These are phyloP conservation scores for Venturia canescens DNA, from an alignment of 1,140 invertebrate genomes.

Conservation along the genomic window DNA sequence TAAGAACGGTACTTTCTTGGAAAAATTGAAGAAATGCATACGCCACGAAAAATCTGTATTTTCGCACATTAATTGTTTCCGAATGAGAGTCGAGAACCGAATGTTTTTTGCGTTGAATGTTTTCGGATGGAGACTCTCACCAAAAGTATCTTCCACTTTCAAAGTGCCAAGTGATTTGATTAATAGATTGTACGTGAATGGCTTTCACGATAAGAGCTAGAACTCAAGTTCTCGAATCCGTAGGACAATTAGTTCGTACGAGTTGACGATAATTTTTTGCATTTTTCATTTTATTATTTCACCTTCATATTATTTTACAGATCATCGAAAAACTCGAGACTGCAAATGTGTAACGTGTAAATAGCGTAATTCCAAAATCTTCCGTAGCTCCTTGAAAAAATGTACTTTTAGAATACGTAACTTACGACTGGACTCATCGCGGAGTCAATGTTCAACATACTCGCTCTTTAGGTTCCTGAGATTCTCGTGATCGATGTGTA, in stretches of 20 bases:
- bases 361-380: slow-evolving; percentile 47
- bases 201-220: neutral
- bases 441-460: slow-evolving; percentile 40
- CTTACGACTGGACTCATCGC: slow-evolving; percentile 25
- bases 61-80: too few relatives aligned
- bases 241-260: neutral
- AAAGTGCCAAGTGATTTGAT: slow-evolving; percentile 52
- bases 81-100: too few relatives aligned
- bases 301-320: too few relatives aligned
- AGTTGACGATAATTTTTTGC: neutral
- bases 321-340: neutral
- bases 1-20: too few relatives aligned
- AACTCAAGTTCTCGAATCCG: neutral
- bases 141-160: slow-evolving; percentile 35
- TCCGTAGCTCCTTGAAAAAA: slow-evolving; percentile 36
- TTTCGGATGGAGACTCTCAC: neutral
- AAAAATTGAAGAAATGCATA: too few relatives aligned
- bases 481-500: slow-evolving; percentile 42
- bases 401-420: slow-evolving; percentile 32
- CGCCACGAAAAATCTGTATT: too few relatives aligned
- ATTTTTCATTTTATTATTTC: neutral
- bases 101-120: too few relatives aligned
- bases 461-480: slow-evolving; percentile 47
- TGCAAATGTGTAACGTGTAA: slow-evolving; percentile 24
- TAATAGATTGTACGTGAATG: slow-evolving; percentile 4